phyloP scores from a whole-genome alignment of 1,140 invertebrate genomes.

The Drosophila melanogaster region Release_6_plus_ISO1_MT NT_033779.5:494001-494500 shows the following conservation, averaged over 20 bases:
- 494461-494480: constrained; percentile 75
- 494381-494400: constrained; percentile 42
- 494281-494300: constrained; percentile 30
- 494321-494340: constrained; percentile 80
- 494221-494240: constrained; percentile 72
- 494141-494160: constrained; percentile 13
- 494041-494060: constrained; percentile 41
- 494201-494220: constrained; percentile 58
- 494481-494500: constrained; percentile 19
- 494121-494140: constrained; percentile 34
- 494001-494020: constrained; percentile 5
- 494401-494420: constrained; percentile 75
- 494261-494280: constrained; percentile 66
- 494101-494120: constrained; percentile 53
- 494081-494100: constrained; percentile 40
- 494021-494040: constrained; percentile 27
- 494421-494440: constrained; percentile 45
- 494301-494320: constrained; percentile 60
- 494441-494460: constrained; percentile 63
- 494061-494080: constrained; percentile 41
- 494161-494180: background rate
- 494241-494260: constrained; percentile 81
- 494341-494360: constrained; percentile 70
- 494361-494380: constrained; percentile 24
- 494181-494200: constrained; percentile 9